phyloP scores from a whole-genome alignment of 2,888 invertebrate genomes.

The Mystacides longicornis region DNA sequence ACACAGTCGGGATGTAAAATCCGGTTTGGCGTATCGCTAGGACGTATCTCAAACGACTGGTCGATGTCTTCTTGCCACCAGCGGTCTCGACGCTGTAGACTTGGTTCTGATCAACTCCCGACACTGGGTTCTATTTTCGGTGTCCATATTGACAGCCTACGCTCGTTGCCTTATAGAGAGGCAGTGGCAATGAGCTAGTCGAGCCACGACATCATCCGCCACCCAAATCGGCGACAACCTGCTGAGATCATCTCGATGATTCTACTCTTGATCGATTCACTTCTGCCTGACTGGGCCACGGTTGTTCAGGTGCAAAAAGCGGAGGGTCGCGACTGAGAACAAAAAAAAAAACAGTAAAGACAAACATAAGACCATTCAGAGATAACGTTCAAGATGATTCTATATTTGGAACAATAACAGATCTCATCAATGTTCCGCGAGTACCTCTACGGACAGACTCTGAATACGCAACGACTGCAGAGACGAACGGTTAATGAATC shows the following conservation, averaged over 20 bases:
- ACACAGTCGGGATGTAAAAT: not conserved
- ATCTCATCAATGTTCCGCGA: too few relatives aligned
- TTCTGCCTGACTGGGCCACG: slow-evolving; percentile 1
- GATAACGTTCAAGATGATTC: too few relatives aligned
- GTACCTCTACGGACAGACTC: too few relatives aligned
- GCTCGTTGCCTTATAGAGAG: slow-evolving; percentile 22
- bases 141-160: slow-evolving; percentile 23
- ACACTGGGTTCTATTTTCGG: slow-evolving; percentile 24
- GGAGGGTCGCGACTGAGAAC: not conserved
- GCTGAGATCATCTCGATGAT: slow-evolving; percentile 15
- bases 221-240: slow-evolving; percentile 23
- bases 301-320: not conserved
- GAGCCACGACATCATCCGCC: slow-evolving; percentile 11
- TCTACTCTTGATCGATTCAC: not conserved
- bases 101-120: slow-evolving; percentile 7
- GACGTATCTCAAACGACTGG: slow-evolving; percentile 16
- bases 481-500: too few relatives aligned
- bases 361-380: too few relatives aligned
- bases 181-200: slow-evolving; percentile 25
- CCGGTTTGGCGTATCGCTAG: slow-evolving; percentile 7
- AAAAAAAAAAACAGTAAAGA: too few relatives aligned
- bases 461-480: too few relatives aligned
- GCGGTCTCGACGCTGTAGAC: too few relatives aligned
- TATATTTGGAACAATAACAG: too few relatives aligned
- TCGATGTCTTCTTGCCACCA: not conserved